phyloP scores from a whole-genome alignment of 2,797 vertebrate species.

The Argyrosomus regius region DNA sequence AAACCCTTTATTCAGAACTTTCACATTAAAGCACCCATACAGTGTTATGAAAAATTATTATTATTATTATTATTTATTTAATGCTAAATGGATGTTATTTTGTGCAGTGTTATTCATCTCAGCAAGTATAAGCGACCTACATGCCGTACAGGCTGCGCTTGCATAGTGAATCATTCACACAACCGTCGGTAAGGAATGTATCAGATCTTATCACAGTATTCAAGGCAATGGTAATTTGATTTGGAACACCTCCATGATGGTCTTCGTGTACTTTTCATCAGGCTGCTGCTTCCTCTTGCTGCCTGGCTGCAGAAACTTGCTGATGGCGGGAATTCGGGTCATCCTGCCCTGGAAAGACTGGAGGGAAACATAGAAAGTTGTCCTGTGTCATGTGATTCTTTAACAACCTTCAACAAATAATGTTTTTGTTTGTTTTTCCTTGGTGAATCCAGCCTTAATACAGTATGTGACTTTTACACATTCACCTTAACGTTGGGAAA shows the following conservation, averaged over 20 bases:
- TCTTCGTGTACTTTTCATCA: slow-evolving; percentile 71
- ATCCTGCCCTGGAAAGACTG: slow-evolving; percentile 90
- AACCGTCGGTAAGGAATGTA: background rate
- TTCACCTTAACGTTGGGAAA: slow-evolving; percentile 81
- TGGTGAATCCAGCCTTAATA: background rate
- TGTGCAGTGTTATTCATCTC: background rate
- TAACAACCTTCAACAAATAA: background rate
- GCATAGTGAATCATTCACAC: background rate
- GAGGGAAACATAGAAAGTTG: slow-evolving; percentile 10
- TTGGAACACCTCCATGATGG: slow-evolving; percentile 73
- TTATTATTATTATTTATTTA: background rate
- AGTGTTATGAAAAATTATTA: background rate
- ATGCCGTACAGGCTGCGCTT: background rate
- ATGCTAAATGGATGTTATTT: background rate
- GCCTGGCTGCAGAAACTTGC: slow-evolving; percentile 89
- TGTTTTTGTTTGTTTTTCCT: background rate
- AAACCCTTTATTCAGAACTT: slow-evolving; percentile 24
- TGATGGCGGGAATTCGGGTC: slow-evolving; percentile 83
- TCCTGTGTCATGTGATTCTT: too few species aligned
- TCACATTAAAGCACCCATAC: background rate
- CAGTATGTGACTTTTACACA: background rate
- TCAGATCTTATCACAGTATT: background rate
- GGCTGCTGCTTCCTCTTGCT: slow-evolving; percentile 86
- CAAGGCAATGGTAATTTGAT: background rate
- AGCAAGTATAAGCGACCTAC: background rate